phyloP scores from a whole-genome alignment of 2,797 vertebrate species.

The Trichosurus vulpecula region DNA sequence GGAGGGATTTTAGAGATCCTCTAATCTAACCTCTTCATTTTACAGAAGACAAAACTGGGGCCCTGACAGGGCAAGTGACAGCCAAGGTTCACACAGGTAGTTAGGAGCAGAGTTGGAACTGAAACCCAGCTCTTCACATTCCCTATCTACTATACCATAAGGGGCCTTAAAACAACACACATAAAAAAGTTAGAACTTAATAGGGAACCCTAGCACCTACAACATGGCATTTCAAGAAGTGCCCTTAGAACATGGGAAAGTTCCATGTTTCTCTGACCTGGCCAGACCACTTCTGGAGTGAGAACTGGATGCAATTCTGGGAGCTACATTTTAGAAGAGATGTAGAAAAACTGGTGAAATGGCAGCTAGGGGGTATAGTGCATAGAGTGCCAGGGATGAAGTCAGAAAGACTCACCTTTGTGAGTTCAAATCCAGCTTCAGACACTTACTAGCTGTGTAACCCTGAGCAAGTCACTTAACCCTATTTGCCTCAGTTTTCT shows the following conservation, averaged over 20 bases:
- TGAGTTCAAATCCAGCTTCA: background rate
- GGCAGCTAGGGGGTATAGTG: background rate
- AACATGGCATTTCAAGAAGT: background rate
- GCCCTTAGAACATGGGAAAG: background rate
- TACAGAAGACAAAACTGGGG: background rate
- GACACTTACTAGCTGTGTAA: background rate
- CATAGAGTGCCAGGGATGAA: background rate
- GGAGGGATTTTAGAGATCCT: background rate
- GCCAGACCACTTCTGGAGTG: background rate
- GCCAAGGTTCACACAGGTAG: background rate
- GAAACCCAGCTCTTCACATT: background rate
- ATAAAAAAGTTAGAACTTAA: background rate
- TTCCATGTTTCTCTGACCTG: background rate
- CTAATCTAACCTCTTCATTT: background rate
- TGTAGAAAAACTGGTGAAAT: background rate
- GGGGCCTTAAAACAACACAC: background rate
- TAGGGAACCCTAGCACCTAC: background rate
- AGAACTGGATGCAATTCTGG: background rate
- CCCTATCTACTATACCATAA: background rate
- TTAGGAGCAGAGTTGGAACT: background rate
- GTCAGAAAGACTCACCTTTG: background rate
- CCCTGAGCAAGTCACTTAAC: rapidly evolving
- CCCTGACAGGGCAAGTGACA: background rate
- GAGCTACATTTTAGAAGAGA: background rate
- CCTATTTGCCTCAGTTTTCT: background rate